These are phyloP conservation scores for Leptinotarsa juncta DNA, from an alignment of 2,888 invertebrate genomes.

Conservation along the genomic window DNA sequence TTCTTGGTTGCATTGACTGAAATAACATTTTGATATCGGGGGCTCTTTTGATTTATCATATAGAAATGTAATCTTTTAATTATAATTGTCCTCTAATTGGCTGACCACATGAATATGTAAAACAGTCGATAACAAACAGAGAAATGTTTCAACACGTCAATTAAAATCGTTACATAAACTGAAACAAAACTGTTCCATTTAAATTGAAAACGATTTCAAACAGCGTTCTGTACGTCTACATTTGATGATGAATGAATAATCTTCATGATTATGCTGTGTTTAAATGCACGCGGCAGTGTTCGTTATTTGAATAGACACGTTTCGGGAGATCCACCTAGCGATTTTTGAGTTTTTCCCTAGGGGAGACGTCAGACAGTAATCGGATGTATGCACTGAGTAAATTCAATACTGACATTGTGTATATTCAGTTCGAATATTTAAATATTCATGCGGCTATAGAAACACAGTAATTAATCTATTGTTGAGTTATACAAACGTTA, in stretches of 20 bases:
- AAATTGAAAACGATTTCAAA: slow-evolving; percentile 10
- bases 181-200: slow-evolving; percentile 1
- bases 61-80: too few relatives aligned
- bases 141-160: background rate
- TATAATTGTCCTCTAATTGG: too few relatives aligned
- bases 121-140: background rate
- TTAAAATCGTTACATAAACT: slow-evolving; percentile 1
- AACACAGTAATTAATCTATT: slow-evolving; percentile 67
- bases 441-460: slow-evolving; percentile 66
- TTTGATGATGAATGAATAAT: slow-evolving; percentile 38
- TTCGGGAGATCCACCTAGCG: slow-evolving; percentile 49
- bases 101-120: background rate
- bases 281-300: slow-evolving; percentile 33
- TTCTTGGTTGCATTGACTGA: too few relatives aligned
- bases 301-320: slow-evolving; percentile 41
- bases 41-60: too few relatives aligned
- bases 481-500: slow-evolving; percentile 66
- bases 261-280: slow-evolving; percentile 36
- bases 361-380: slow-evolving; percentile 50
- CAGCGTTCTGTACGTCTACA: slow-evolving; percentile 23
- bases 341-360: slow-evolving; percentile 53
- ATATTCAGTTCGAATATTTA: slow-evolving; percentile 63
- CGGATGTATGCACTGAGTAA: slow-evolving; percentile 57
- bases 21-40: too few relatives aligned
- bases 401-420: slow-evolving; percentile 65